Conservation (phyloP, 2,113 vertebrate species). For the Oxyruncus cristatus region DNA sequence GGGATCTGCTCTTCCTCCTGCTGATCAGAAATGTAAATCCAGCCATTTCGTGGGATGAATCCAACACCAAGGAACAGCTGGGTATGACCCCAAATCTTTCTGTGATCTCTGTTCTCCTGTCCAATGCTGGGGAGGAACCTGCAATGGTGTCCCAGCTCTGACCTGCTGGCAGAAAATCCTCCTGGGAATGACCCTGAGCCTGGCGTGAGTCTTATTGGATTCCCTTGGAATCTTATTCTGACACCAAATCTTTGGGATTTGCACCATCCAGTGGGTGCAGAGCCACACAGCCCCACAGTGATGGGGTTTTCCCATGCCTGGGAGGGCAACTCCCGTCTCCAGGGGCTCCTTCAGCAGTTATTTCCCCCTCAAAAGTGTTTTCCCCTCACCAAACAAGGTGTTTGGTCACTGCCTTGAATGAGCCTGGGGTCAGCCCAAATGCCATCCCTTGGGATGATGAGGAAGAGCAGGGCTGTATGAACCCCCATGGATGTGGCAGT, state of each 20-base stretch:
- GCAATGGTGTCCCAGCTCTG: fast-evolving
- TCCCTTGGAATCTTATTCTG: neutral
- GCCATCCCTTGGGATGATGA: neutral
- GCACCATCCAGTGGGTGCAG: neutral
- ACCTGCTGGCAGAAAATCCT: neutral
- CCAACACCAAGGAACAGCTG: neutral
- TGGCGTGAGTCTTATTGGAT: fast-evolving
- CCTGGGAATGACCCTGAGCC: neutral
- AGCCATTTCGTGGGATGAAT: fast-evolving
- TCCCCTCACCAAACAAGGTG: neutral
- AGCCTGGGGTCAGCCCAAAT: neutral
- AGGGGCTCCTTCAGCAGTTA: neutral
- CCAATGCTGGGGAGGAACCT: neutral
- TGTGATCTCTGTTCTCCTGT: fast-evolving
- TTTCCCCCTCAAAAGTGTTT: neutral
- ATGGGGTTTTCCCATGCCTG: fast-evolving
- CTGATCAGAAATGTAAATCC: neutral
- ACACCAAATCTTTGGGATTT: neutral
- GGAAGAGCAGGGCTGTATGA: neutral
- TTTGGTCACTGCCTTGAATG: neutral
- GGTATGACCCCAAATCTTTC: neutral
- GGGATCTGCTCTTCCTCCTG: neutral
- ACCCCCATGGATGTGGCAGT: neutral
- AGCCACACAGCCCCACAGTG: neutral
- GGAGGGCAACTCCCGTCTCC: neutral